A percentile compares a stretch with the other conserved stretches of the same genome.
These are phyloP conservation scores for Microctenopoma lineatum DNA, from an alignment of 2,797 vertebrate species.

Conservation along the genomic window DNA sequence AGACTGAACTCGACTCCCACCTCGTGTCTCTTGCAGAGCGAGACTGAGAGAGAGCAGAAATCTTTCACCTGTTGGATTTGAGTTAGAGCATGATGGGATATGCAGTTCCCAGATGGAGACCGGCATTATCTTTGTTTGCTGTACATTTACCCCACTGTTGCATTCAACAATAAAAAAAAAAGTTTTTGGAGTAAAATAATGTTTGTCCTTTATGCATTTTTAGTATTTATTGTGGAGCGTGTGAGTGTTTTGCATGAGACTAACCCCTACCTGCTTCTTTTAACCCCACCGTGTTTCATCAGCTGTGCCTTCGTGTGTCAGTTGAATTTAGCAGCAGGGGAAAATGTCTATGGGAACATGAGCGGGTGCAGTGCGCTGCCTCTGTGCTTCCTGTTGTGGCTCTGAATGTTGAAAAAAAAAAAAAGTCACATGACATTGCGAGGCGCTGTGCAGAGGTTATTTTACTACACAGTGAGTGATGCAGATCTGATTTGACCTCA, in stretches of 20 bases:
- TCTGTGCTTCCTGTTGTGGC: slow-evolving; percentile 76
- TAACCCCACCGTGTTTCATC: slow-evolving; percentile 2
- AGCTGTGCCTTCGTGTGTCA: slow-evolving; percentile 15
- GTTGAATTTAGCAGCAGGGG: slow-evolving; percentile 47
- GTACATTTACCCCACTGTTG: slow-evolving; percentile 84
- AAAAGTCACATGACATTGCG: slow-evolving; percentile 55
- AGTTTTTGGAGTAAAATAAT: slow-evolving; percentile 80
- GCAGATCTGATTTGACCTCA: slow-evolving; percentile 51
- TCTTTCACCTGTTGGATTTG: slow-evolving; percentile 69
- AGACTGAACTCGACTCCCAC: slow-evolving; percentile 92
- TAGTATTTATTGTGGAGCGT: neutral
- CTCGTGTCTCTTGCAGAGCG: slow-evolving; percentile 95
- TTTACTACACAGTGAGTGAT: slow-evolving; percentile 50
- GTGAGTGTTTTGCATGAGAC: neutral
- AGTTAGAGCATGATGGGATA: slow-evolving; percentile 78
- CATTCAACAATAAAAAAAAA: slow-evolving; percentile 81
- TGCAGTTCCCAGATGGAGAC: slow-evolving; percentile 67
- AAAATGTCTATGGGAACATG: slow-evolving; percentile 43
- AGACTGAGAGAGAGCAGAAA: slow-evolving; percentile 85
- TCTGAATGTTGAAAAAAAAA: slow-evolving; percentile 26
- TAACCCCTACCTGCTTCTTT: no score
- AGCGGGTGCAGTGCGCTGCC: slow-evolving; percentile 42
- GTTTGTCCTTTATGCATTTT: neutral
- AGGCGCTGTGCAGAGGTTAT: slow-evolving; percentile 29
- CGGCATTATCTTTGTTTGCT: slow-evolving; percentile 81